Base-by-base conservation (phyloP, 2,113 vertebrate genomes). In the Echinops telfairi region DNA sequence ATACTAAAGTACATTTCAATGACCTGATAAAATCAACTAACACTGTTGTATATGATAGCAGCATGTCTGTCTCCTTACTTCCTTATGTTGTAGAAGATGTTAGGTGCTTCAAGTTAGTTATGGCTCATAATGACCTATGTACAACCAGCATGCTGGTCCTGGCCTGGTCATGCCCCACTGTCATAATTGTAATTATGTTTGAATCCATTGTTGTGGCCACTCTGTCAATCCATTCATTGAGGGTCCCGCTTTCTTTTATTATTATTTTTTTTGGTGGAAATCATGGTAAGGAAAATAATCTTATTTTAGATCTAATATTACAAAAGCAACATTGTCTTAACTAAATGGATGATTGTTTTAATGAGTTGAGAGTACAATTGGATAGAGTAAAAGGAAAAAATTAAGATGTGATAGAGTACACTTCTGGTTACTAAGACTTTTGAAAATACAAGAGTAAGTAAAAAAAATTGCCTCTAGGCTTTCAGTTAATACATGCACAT, bases 1-100 rank as follows among this genome's bases (percentile, higher is more conserved):
- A 81, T 62, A 53, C 20, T 1, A 83, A 96, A 96, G 25, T n/a
- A 10, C 6, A n/a, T 33, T 80, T 96, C 93, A 97, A 94, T 88
- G 92, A 75, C n/a, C 43, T 68, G 9, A 73, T 78, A 83, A 6
- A 62, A 87, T 53, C 36, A 78, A 88, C 14, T 93, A 90, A 87
- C 2, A 20, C 23, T 77, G 4, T 38, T 96, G 97, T 95, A 85
- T 94, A 78, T 79, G 77, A 80, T 25, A 84, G 25, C 31, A 95
- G 77, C 43, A 14, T n/a, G 83, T 7, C 22, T 29, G 3, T 75
- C 20, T 94, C 76, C 29, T 73, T 31, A n/a, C 9, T 57, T 73
- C 2, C 17, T 77, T 71, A 6, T 57, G 47, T 53, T 53, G 47
- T 6, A 53, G 47, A 14, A 12, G 6, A 53, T 12, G 12, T 14